Evolutionary conservation across 2,797 vertebrate species (phyloP), one percentile per base, ranked within the genome.

Genomic region (Chelon labrosus): DNA sequence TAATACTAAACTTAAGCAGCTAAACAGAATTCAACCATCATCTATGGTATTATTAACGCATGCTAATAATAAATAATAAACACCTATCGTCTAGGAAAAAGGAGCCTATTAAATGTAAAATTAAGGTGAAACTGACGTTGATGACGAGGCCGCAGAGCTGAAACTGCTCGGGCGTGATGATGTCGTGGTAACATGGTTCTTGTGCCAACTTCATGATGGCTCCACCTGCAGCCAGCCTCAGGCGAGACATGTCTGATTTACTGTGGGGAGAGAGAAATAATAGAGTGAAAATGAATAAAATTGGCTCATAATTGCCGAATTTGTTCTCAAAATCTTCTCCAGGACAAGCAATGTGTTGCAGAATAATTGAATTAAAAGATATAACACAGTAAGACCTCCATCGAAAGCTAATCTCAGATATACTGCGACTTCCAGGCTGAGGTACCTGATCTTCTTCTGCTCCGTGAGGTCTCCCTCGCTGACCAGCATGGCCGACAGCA

Each of bases 141-240:
- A 99, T 98, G 74, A 99, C 98, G 35, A 99, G 96, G 54, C 97
- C 98, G 86, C 98, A 99, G 79, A 99, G 97, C 91, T 99, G 98
- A 89, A 99, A 99, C 90, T 99, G 98, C 91, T 99, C 98, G 63
- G 97, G 97, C 63, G 98, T 99, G 93, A 99, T 99, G 93, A 99
- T 99, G 92, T 99, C 98, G 90, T 99, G 98, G 93, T 99, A 99
- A 93, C 97, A 99, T 65, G 97, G 97, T 86, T 99, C 98, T 91
- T 99, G 98, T 70, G 98, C 97, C 92, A 99, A 93, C 93, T 99
- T 99, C 97, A 99, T 97, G 85, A 99, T 99, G 93, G 98, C 98
- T 89, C 97, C 95, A 67, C 98, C 98, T 79, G 98, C 97, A 68
- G 97, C 96, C 93, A 99, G 93, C 92, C 98, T 95, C 91, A 99